A percentile compares a stretch with the other conserved stretches of the same genome.
phyloP scores from a whole-genome alignment of 2,888 invertebrate species.

The Meteorus colon region DNA sequence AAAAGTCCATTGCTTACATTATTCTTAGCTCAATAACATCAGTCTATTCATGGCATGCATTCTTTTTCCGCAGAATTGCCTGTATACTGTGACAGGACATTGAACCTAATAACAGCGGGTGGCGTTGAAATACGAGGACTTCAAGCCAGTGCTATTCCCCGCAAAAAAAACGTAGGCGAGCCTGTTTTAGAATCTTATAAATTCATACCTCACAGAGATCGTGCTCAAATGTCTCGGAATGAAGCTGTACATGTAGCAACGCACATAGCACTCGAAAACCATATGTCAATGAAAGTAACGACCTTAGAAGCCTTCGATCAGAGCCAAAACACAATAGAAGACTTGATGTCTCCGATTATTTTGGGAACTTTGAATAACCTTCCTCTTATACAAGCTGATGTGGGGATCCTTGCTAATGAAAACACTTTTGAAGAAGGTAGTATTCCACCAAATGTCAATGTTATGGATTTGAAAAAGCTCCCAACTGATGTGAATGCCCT shows the following conservation, averaged over 20 bases:
- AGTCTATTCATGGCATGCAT: neutral
- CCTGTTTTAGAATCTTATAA: conserved; percentile 76
- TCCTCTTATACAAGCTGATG: conserved; percentile 81
- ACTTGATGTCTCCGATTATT: conserved; percentile 75
- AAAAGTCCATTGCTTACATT: neutral
- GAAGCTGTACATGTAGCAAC: conserved; percentile 68
- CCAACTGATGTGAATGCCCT: conserved; percentile 74
- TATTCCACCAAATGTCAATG: conserved; percentile 75
- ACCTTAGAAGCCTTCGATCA: conserved; percentile 66
- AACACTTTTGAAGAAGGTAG: conserved; percentile 74
- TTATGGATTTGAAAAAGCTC: conserved; percentile 78
- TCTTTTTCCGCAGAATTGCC: conserved; percentile 66
- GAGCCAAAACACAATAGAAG: conserved; percentile 59
- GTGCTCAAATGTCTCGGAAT: conserved; percentile 55
- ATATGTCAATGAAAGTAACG: conserved; percentile 64
- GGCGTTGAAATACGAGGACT: conserved; percentile 78
- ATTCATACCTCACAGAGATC: conserved; percentile 75
- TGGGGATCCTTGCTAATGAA: conserved; percentile 74
- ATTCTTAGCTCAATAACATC: neutral
- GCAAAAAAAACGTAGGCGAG: conserved; percentile 73
- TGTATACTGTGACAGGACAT: conserved; percentile 68
- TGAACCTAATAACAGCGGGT: conserved; percentile 74
- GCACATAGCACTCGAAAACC: conserved; percentile 76
- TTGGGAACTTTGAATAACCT: conserved; percentile 79
- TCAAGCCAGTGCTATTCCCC: conserved; percentile 76